phyloP scores from a whole-genome alignment of 2,113 vertebrate genomes.

The Percina caprodes region DNA sequence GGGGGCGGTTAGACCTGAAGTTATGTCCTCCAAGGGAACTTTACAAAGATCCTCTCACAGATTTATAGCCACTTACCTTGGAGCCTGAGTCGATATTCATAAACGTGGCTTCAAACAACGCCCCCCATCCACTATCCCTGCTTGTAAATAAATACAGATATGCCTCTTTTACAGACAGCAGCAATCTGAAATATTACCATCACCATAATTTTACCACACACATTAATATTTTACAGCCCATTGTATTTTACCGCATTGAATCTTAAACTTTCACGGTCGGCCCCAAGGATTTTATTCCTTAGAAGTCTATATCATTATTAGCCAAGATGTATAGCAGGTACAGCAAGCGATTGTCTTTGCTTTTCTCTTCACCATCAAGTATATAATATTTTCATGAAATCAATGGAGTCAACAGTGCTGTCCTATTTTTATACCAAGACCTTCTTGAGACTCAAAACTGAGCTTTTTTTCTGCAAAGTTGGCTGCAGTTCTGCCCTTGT shows the following conservation, averaged over 20 bases:
- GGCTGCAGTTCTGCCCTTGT: not conserved
- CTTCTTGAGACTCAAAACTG: not conserved
- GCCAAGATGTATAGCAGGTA: slow-evolving; percentile 61
- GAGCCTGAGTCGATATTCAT: slow-evolving; percentile 85
- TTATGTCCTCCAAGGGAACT: slow-evolving; percentile 84
- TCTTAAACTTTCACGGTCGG: slow-evolving; percentile 82
- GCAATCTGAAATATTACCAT: slow-evolving; percentile 87
- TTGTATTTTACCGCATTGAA: slow-evolving; percentile 86
- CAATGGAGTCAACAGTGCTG: slow-evolving; percentile 13
- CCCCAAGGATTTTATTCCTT: slow-evolving; percentile 76
- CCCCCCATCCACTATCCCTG: slow-evolving; percentile 74
- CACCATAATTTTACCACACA: slow-evolving; percentile 84
- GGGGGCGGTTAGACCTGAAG: slow-evolving; percentile 77
- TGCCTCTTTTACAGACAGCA: slow-evolving; percentile 85
- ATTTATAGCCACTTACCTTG: slow-evolving; percentile 87
- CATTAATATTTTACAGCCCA: slow-evolving; percentile 87
- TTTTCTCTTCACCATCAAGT: slow-evolving; percentile 33
- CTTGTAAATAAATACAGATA: slow-evolving; percentile 88
- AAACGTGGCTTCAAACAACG: slow-evolving; percentile 86
- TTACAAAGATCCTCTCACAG: slow-evolving; percentile 77
- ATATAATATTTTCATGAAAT: slow-evolving; percentile 48
- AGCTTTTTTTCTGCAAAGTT: not conserved
- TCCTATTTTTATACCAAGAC: not conserved
- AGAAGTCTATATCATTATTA: slow-evolving; percentile 72
- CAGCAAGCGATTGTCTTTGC: slow-evolving; percentile 9